These are phyloP conservation scores for Bugulina stolonifera DNA, from an alignment of 2,888 invertebrate genomes.

Conservation along the genomic window DNA sequence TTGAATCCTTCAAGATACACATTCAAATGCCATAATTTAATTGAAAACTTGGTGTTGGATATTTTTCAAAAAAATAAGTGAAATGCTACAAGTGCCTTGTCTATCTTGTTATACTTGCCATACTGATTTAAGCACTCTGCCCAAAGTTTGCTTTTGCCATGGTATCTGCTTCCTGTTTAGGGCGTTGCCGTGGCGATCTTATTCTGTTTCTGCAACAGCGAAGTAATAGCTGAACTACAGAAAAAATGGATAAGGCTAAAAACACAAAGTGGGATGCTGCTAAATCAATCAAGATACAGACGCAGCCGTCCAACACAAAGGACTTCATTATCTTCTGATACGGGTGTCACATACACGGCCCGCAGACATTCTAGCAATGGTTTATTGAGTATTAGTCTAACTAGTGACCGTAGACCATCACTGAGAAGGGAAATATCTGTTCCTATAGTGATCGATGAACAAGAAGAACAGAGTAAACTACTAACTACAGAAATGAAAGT, in stretches of 20 bases:
- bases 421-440: not conserved
- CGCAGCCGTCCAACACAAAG: not conserved
- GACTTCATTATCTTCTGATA: not conserved
- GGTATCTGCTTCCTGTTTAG: not conserved
- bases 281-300: not conserved
- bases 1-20: too few species aligned
- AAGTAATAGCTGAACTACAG: constrained; percentile 20
- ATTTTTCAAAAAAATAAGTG: too few species aligned
- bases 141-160: too few species aligned
- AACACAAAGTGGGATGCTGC: not conserved
- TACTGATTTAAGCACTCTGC: not conserved
- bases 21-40: too few species aligned
- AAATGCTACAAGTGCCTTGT: too few species aligned
- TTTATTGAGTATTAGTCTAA: not conserved
- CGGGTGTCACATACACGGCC: constrained; percentile 4
- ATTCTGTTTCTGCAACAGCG: constrained; percentile 20
- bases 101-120: too few species aligned
- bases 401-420: not conserved
- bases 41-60: too few species aligned
- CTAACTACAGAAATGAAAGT: not conserved
- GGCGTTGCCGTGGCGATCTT: constrained; percentile 14
- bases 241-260: not conserved
- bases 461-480: not conserved
- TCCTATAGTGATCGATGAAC: not conserved
- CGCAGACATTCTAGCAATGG: constrained; percentile 4